Evolutionary conservation across 2,113 vertebrate species (phyloP).

Genomic region (Rhodinocichla rosea): DNA sequence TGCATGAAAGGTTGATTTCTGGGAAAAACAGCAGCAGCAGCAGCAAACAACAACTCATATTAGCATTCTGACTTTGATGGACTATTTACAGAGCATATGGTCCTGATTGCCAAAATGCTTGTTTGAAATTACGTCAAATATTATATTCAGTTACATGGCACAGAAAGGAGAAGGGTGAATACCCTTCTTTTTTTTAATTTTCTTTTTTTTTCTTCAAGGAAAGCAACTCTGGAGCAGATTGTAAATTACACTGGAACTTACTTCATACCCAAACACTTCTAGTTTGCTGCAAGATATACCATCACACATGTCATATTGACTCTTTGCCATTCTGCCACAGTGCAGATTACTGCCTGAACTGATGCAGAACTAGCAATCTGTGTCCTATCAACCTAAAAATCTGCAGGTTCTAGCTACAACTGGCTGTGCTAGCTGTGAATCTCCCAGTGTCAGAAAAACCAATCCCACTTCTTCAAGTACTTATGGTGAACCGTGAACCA

Average conservation of each 20-base stretch:
- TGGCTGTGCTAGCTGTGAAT: not conserved
- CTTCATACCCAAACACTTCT: not conserved
- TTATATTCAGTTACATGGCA: not conserved
- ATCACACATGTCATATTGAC: not conserved
- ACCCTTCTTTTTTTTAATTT: not conserved
- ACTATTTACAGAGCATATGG: not conserved
- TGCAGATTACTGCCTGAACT: not conserved
- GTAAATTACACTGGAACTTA: not conserved
- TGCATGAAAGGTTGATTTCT: slow-evolving; percentile 7
- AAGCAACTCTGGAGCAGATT: not conserved
- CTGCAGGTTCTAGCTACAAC: not conserved
- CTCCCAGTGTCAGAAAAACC: not conserved
- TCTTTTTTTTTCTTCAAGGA: not conserved
- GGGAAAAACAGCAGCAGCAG: not conserved
- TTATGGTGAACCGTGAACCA: not conserved
- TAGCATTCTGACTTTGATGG: slow-evolving; percentile 18
- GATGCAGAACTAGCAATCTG: not conserved
- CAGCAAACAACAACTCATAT: not conserved
- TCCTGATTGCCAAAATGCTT: not conserved
- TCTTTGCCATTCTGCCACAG: not conserved
- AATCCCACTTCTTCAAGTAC: not conserved
- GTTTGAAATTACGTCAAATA: slow-evolving; percentile 11
- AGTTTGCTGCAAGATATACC: not conserved
- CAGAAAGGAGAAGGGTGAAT: not conserved
- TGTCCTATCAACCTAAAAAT: not conserved